Conservation (phyloP, 2,113 vertebrate species). For the Chitala chitala region DNA sequence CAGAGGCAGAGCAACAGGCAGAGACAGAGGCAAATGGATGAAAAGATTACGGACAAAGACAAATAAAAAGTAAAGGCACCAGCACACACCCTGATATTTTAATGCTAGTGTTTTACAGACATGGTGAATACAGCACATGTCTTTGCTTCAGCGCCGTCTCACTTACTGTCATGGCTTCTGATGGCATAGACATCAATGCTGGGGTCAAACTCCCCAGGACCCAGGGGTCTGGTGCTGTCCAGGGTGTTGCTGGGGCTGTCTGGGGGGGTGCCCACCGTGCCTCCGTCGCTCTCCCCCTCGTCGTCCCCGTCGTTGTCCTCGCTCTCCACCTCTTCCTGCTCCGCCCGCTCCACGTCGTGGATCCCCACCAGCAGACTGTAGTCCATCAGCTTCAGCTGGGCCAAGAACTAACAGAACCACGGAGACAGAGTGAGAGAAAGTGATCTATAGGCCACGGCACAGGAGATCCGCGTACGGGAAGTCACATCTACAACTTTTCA, state of each 20-base stretch:
- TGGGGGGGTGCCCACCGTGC: conserved; percentile 63
- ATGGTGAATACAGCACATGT: no score
- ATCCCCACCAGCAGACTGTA: conserved; percentile 77
- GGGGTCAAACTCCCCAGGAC: conserved; percentile 92
- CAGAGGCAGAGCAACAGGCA: no score
- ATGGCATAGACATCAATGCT: conserved; percentile 79
- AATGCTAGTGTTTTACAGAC: no score
- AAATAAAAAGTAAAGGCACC: neutral
- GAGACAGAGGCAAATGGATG: neutral
- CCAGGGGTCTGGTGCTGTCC: conserved; percentile 83
- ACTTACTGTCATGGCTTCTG: conserved; percentile 77
- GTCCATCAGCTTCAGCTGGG: conserved; percentile 79
- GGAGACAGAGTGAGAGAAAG: neutral
- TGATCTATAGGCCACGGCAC: neutral
- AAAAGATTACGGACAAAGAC: neutral
- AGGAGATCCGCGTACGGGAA: no score
- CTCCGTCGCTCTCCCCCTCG: conserved; percentile 63
- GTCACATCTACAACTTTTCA: no score
- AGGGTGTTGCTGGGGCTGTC: conserved; percentile 89
- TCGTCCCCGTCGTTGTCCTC: conserved; percentile 68
- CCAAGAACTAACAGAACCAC: conserved; percentile 52
- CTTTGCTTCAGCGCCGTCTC: neutral
- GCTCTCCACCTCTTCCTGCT: conserved; percentile 77
- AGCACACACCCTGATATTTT: no score
- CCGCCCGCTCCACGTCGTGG: conserved; percentile 73